phyloP scores from a whole-genome alignment of 2,888 invertebrate genomes.

The Coleophora flavipennella region DNA sequence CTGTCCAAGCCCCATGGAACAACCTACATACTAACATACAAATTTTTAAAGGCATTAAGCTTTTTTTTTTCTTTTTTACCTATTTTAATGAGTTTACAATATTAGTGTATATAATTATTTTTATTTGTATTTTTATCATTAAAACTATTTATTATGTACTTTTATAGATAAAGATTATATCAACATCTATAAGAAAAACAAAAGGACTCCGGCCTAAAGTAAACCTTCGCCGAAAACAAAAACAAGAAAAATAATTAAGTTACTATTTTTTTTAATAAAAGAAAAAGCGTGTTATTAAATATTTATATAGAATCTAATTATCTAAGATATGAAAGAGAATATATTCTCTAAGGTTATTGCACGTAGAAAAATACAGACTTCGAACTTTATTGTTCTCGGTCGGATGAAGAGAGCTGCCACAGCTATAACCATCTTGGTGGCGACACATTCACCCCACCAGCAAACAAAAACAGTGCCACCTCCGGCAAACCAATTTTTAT shows the following conservation, averaged over 20 bases:
- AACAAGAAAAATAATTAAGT: too few relatives aligned
- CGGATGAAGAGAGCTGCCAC: constrained; percentile 23
- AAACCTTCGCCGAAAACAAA: too few relatives aligned
- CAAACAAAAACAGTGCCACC: too few relatives aligned
- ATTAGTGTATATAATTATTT: constrained; percentile 72
- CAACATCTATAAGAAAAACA: constrained; percentile 49
- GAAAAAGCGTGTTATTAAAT: constrained; percentile 55
- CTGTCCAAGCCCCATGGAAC: constrained; percentile 42
- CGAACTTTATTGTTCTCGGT: constrained; percentile 7
- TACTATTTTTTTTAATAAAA: constrained; percentile 23
- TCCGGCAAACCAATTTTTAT: too few relatives aligned
- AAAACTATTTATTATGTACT: constrained; percentile 67
- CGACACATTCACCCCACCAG: too few relatives aligned
- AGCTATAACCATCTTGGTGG: too few relatives aligned
- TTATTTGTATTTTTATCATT: constrained; percentile 67
- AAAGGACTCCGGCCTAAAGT: background rate
- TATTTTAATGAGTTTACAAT: constrained; percentile 62
- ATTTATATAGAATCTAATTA: constrained; percentile 52
- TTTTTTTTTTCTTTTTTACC: constrained; percentile 56
- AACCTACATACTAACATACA: constrained; percentile 60
- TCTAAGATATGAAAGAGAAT: constrained; percentile 66
- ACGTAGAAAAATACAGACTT: constrained; percentile 62
- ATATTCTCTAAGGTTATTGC: constrained; percentile 58
- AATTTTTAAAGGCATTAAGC: constrained; percentile 65
- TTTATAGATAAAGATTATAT: constrained; percentile 67